Evolutionary conservation across 2,113 vertebrate genomes (phyloP).

Genomic region (Opisthocomus hoazin): DNA sequence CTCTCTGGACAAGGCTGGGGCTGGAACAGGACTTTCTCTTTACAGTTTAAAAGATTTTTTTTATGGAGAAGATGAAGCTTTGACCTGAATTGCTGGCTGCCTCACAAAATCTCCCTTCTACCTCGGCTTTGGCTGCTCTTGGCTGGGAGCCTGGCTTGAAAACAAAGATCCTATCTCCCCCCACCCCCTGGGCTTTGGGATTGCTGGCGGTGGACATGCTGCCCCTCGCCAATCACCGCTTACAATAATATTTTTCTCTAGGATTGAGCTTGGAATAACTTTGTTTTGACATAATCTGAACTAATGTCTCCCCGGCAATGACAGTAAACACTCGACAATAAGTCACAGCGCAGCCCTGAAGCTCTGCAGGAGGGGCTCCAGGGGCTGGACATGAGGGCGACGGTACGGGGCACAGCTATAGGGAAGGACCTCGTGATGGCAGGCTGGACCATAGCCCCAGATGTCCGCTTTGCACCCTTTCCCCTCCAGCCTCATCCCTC

Average conservation of each 20-base stretch:
- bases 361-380: constrained; percentile 27
- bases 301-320: constrained; percentile 58
- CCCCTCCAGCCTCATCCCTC: not conserved
- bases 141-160: constrained; percentile 57
- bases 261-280: constrained; percentile 57
- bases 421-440: not conserved
- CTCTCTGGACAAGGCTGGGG: not conserved
- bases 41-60: constrained; percentile 19
- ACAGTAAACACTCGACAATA: constrained; percentile 65
- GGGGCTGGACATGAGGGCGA: not conserved
- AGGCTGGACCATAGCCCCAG: not conserved
- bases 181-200: constrained; percentile 16
- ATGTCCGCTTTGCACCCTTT: not conserved
- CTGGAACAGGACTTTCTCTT: constrained; percentile 48
- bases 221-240: constrained; percentile 49
- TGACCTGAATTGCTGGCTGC: constrained; percentile 60
- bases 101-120: constrained; percentile 54
- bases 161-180: constrained; percentile 62
- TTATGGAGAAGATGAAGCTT: constrained; percentile 16
- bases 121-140: constrained; percentile 59
- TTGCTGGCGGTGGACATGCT: not conserved
- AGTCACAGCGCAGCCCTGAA: not conserved
- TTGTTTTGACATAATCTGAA: constrained; percentile 57
- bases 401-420: not conserved
- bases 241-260: constrained; percentile 47